A percentile compares a stretch with the other conserved stretches of the same genome.
Evolutionary conservation across 2,113 vertebrate genomes (phyloP).

Genomic region (Naja naja): DNA sequence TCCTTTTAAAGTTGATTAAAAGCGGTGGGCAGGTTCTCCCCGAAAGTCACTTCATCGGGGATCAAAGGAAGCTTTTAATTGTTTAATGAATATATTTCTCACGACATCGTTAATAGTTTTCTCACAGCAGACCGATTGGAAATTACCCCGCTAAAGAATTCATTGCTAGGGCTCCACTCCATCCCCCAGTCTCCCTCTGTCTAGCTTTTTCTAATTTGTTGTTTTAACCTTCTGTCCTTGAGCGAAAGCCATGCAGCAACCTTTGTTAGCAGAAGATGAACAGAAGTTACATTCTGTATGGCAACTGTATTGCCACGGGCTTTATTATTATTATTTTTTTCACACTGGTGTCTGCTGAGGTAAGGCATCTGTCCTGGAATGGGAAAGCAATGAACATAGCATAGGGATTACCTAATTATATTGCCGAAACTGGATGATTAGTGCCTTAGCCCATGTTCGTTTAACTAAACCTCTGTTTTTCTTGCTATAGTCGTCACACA

Average conservation of each 20-base stretch:
- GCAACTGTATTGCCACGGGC: constrained; percentile 20
- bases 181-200: constrained; percentile 52
- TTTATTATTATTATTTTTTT: constrained; percentile 55
- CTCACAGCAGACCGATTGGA: not conserved
- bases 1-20: not conserved
- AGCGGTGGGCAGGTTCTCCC: not conserved
- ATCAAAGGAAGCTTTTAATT: constrained; percentile 5
- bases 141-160: constrained; percentile 25
- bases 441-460: constrained; percentile 65
- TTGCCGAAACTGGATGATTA: constrained; percentile 48
- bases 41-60: not conserved
- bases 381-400: constrained; percentile 24
- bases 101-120: not conserved
- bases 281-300: constrained; percentile 39
- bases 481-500: constrained; percentile 70
- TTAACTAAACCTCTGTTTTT: constrained; percentile 66
- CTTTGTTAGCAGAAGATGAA: constrained; percentile 52
- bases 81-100: not conserved
- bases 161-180: constrained; percentile 42
- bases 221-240: constrained; percentile 38
- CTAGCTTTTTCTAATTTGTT: constrained; percentile 54
- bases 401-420: constrained; percentile 58
- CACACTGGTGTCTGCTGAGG: constrained; percentile 52
- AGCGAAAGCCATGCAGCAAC: constrained; percentile 46
- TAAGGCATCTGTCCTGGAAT: constrained; percentile 52